Evolutionary conservation across 1,140 invertebrate species (phyloP).

Genomic region (Glomeris maerens): DNA sequence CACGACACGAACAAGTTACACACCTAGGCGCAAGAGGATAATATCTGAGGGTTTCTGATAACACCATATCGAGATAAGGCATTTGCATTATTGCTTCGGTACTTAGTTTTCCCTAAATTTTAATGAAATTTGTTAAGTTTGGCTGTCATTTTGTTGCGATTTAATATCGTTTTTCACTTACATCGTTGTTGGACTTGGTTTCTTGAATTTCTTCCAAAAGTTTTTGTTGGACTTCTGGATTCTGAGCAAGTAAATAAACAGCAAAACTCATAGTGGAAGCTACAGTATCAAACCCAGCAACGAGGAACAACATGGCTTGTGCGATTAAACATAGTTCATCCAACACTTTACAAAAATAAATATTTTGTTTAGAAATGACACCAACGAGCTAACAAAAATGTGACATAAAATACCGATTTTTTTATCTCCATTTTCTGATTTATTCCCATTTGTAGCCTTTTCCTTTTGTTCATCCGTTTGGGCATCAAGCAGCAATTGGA

Average conservation of each 20-base stretch:
- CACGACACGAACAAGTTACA: too few relatives aligned
- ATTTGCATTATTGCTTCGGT: neutral
- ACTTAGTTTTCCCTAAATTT: neutral
- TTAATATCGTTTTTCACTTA: neutral
- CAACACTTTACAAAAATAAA: too few relatives aligned
- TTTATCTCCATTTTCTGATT: too few relatives aligned
- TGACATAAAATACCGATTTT: too few relatives aligned
- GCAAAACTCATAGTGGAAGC: slow-evolving; percentile 33
- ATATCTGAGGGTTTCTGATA: slow-evolving; percentile 36
- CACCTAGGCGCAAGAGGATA: slow-evolving; percentile 41
- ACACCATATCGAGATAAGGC: neutral
- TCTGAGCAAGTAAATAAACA: slow-evolving; percentile 32
- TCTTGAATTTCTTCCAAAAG: slow-evolving; percentile 31
- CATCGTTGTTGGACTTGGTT: neutral
- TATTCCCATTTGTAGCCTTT: too few relatives aligned
- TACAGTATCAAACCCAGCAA: slow-evolving; percentile 37
- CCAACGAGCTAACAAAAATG: too few relatives aligned
- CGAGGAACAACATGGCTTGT: slow-evolving; percentile 33
- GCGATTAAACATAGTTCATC: too few relatives aligned
- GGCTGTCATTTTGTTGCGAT: neutral
- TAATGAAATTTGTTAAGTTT: neutral
- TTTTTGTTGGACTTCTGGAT: slow-evolving; percentile 34
- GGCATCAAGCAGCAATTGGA: too few relatives aligned
- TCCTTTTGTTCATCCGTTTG: too few relatives aligned
- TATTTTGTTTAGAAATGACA: too few relatives aligned